Conservation (phyloP, 2,888 invertebrate species). For the Lasiommata megera region DNA sequence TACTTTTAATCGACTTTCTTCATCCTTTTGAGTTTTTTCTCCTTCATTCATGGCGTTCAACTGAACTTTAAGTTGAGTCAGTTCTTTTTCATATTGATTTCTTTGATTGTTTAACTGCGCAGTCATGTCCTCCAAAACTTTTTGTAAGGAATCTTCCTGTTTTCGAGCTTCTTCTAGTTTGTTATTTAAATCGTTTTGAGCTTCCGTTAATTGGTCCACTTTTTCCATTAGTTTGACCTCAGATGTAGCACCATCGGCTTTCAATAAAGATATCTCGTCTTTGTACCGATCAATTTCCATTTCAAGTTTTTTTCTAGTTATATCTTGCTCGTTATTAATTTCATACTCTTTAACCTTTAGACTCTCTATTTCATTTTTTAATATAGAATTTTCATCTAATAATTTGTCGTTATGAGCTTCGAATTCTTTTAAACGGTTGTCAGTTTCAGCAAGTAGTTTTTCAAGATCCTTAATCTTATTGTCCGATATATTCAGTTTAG, state of each 20-base stretch:
- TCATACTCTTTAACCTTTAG: constrained; percentile 65
- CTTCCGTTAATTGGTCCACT: constrained; percentile 71
- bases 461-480: constrained; percentile 62
- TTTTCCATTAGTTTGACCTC: constrained; percentile 74
- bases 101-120: constrained; percentile 69
- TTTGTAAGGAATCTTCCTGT: constrained; percentile 74
- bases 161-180: constrained; percentile 73
- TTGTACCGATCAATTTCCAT: constrained; percentile 72
- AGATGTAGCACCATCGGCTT: constrained; percentile 68
- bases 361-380: constrained; percentile 66
- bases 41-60: constrained; percentile 50
- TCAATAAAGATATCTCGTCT: constrained; percentile 65
- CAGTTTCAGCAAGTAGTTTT: constrained; percentile 45
- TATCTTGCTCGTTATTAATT: constrained; percentile 57
- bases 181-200: constrained; percentile 72
- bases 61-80: constrained; percentile 55
- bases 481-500: constrained; percentile 60
- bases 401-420: constrained; percentile 61
- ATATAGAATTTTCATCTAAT: constrained; percentile 65
- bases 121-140: constrained; percentile 66
- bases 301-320: constrained; percentile 62
- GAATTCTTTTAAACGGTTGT: constrained; percentile 51
- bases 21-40: constrained; percentile 50
- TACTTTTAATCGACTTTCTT: constrained; percentile 50
- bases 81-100: constrained; percentile 61